phyloP scores from a whole-genome alignment of 2,888 invertebrate genomes.

The Phorcus lineatus region DNA sequence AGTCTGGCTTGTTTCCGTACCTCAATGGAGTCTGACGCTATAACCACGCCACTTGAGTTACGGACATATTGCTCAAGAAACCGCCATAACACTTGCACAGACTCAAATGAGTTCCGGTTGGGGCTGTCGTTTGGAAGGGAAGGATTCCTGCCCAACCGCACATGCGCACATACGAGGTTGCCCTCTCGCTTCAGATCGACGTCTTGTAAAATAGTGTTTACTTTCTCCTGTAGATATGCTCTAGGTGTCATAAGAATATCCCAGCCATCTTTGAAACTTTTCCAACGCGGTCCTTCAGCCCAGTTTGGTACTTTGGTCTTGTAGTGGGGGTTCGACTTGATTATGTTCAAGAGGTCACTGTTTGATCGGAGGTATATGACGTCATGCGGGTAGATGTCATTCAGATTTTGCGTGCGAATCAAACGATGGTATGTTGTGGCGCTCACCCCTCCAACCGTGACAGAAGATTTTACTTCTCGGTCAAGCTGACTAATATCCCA shows the following conservation, averaged over 20 bases:
- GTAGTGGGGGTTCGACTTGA: slow-evolving; percentile 25
- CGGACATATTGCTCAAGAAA: slow-evolving; percentile 6
- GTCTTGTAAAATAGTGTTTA: neutral
- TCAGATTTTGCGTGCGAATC: slow-evolving; percentile 5
- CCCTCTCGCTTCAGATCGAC: neutral
- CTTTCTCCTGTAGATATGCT: slow-evolving; percentile 10
- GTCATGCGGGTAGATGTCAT: slow-evolving; percentile 22
- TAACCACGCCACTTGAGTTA: slow-evolving; percentile 9
- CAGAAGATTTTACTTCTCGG: neutral
- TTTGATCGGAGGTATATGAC: slow-evolving; percentile 29
- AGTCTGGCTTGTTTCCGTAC: neutral
- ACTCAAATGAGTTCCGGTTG: slow-evolving; percentile 7
- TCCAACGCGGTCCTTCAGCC: slow-evolving; percentile 21
- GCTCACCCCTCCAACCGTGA: neutral
- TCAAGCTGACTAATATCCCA: neutral
- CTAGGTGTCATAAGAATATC: slow-evolving; percentile 34
- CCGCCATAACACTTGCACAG: slow-evolving; percentile 14
- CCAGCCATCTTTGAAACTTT: slow-evolving; percentile 32
- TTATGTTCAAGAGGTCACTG: slow-evolving; percentile 19
- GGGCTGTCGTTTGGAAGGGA: slow-evolving; percentile 17
- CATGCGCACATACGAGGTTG: slow-evolving; percentile 30
- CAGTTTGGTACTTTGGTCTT: slow-evolving; percentile 28
- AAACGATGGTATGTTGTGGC: neutral
- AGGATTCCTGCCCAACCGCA: slow-evolving; percentile 29
- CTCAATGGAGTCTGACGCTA: slow-evolving; percentile 23